Base-by-base conservation (phyloP, 2,797 vertebrate species). In the Phoeniculus purpureus region DNA sequence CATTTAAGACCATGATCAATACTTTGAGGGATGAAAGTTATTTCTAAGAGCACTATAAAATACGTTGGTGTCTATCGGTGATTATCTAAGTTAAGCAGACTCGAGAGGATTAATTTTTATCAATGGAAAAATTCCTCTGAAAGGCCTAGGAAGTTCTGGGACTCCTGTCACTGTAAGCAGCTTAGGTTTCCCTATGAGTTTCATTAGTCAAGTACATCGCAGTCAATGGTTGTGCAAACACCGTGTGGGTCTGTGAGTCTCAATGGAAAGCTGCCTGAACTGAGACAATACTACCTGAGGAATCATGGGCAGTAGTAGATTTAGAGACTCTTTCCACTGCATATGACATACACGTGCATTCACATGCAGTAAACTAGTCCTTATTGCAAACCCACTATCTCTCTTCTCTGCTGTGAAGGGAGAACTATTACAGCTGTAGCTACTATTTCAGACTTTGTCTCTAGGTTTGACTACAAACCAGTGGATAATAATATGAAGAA, bases 151-250 rank as follows among this genome's bases (percentile, higher is more conserved):
- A 72, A 62, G 9, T 29, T 79, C 15, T 62, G 22, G 21, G 4
- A 45, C 17, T 60, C 58, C 1, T 25, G 68, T 19, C 27, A 54
- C 21, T 56, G 11, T 16, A 77, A 79, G 12, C 12, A 89, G 12
- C 1, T 59, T 43, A 4, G 6, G 0, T 40, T 8, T 56, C 4
- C 12, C 3, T 5, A 10, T 8, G 1, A 2, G 2, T 23, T 67
- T 68, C 2, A 4, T 67, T 72, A 43, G 27, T 19, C 27, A 79
- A 32, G 14, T 43, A 17, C 9, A 8, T 10, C 47, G 29, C 21
- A 60, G 26, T 26, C 25, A 43, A 3, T 15, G 14, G 2, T 10
- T 61, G 31, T 31, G 17, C 21, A 47, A 60, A 58, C 8, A 77
- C 4, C 11, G 12, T 3, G 17, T 40, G 56, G 9, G 21, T 50